These are phyloP conservation scores for Stictonetta naevosa DNA, from an alignment of 2,113 vertebrate species.

Conservation along the genomic window DNA sequence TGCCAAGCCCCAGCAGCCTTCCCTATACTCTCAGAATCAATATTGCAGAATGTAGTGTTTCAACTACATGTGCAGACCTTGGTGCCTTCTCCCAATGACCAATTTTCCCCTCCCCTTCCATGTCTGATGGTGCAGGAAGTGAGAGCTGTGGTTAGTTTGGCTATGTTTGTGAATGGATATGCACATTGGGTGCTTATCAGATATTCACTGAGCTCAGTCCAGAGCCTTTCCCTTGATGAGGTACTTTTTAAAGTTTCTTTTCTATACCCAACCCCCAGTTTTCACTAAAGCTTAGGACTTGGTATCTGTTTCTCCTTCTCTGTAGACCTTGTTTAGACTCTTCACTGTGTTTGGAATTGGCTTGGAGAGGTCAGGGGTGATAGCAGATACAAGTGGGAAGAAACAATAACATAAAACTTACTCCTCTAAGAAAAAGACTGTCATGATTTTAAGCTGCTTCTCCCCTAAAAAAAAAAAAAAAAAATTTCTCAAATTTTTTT, in stretches of 20 bases:
- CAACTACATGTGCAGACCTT: background rate
- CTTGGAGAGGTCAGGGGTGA: fast-evolving
- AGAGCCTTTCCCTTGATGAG: background rate
- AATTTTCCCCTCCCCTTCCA: background rate
- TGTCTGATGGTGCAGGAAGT: background rate
- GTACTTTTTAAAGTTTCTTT: background rate
- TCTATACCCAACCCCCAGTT: background rate
- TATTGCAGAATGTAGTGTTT: background rate
- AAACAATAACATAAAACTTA: background rate
- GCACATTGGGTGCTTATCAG: fast-evolving
- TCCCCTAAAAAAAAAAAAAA: no score
- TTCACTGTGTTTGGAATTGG: background rate
- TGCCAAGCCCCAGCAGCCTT: background rate
- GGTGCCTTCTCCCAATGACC: background rate
- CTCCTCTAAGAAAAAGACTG: background rate
- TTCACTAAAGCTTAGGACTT: background rate
- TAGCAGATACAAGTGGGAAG: background rate
- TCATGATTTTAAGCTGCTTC: background rate
- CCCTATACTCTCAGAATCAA: background rate
- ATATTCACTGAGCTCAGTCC: background rate
- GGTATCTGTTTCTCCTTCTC: background rate
- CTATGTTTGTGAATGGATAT: background rate
- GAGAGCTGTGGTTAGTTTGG: background rate
- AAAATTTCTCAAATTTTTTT: no score
- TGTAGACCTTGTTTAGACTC: background rate